Evolutionary conservation across 2,888 invertebrate genomes (phyloP), one percentile per base, ranked within the genome.

Genomic region (Graphium colonna): DNA sequence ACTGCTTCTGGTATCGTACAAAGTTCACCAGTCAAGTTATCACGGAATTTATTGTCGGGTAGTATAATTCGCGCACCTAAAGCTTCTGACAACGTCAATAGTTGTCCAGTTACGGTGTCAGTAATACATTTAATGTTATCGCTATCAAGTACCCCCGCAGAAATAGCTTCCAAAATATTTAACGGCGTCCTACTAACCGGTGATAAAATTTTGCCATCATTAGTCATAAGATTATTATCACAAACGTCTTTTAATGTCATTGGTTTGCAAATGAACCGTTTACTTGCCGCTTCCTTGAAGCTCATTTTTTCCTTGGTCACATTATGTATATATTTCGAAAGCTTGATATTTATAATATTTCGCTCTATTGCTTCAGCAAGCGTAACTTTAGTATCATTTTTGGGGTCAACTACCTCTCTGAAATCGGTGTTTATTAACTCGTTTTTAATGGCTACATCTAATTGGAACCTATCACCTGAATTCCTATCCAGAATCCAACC

Each of bases 241-340:
- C 94, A 93, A 58, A 95, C 92, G 73, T 98, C 98, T 83, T 97
- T 96, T 28, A 99, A 90, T n/a, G 97, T 97, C 91, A 97, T 92
- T 0, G 98, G 97, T 83, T 96, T 97, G 48, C 94, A 92, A 65
- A 98, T 95, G 45, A 95, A 90, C 51, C 94, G 93, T 60, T 95
- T 92, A 59, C 92, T 92, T 67, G 94, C 93, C n/a, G 98, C 98
- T 71, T 97, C 95, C 69, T 92, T 91, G 67, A 96, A 93, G 21
- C 94, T 91, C 51, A 97, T 77, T 70, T 94, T 94, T 77, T 96
- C 95, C 76, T 94, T 93, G 51, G 93, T 93, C 48, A 92, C 77
- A 63, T 92, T 92, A 70, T 97, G 95, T 56, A 93, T 79, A 80
- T 95, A 98, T 71, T 94, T 94, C 58, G 96, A 97, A 64, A 94